phyloP scores from a whole-genome alignment of 2,797 vertebrate species.

The Chrysocyon brachyurus region DNA sequence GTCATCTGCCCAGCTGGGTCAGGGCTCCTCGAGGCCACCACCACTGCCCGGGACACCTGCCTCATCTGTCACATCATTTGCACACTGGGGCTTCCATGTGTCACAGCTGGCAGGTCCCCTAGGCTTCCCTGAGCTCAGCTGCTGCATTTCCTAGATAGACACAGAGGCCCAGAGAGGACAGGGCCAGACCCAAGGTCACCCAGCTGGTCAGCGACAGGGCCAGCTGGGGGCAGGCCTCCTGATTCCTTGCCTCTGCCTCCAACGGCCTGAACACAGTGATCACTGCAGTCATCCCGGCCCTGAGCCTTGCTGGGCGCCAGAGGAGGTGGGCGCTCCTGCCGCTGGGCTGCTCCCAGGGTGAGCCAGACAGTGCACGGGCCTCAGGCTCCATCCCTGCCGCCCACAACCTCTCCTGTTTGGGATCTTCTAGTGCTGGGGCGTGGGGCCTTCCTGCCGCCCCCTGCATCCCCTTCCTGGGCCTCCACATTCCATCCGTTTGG shows the following conservation, averaged over 20 bases:
- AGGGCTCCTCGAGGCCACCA: neutral
- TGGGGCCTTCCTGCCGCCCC: neutral
- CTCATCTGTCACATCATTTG: accelerated
- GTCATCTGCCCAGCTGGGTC: too few species aligned
- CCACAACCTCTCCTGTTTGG: neutral
- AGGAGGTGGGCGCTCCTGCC: too few species aligned
- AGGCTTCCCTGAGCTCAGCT: neutral
- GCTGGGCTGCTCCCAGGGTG: neutral
- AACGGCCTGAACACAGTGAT: accelerated
- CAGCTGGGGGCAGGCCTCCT: too few species aligned
- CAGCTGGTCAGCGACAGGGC: accelerated
- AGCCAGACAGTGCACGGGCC: neutral
- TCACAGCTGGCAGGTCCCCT: neutral
- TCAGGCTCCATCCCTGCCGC: neutral
- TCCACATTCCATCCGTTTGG: neutral
- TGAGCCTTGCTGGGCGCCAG: neutral
- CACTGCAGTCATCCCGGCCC: accelerated
- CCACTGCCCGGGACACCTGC: accelerated
- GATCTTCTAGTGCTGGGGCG: neutral
- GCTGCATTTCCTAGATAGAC: neutral
- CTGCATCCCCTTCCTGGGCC: neutral
- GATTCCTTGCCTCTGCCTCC: neutral
- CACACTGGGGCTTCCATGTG: accelerated
- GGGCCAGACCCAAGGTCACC: neutral
- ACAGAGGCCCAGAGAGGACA: neutral